A percentile compares a stretch with the other conserved stretches of the same genome.
These are phyloP conservation scores for Apocrypta bakeri DNA, from an alignment of 1,140 invertebrate genomes.

Conservation along the genomic window DNA sequence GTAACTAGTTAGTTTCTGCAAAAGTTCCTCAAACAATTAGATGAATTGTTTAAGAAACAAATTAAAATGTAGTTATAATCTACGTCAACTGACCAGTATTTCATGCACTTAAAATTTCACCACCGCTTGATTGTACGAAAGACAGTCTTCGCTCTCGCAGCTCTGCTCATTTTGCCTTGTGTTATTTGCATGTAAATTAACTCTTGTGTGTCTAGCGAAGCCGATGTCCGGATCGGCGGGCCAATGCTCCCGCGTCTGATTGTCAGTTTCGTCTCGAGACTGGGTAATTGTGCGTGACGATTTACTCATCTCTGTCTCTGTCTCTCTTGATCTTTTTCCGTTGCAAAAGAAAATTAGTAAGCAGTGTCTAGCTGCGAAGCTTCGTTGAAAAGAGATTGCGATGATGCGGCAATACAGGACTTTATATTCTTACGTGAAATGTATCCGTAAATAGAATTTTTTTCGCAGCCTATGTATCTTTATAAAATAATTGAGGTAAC, in stretches of 20 bases:
- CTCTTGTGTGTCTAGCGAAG: constrained; percentile 23
- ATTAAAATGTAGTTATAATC: no score
- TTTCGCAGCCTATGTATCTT: background rate
- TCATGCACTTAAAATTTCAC: background rate
- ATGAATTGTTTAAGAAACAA: no score
- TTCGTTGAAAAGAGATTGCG: background rate
- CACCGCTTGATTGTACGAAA: background rate
- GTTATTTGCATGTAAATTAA: constrained; percentile 46
- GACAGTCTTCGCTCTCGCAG: background rate
- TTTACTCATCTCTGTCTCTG: constrained; percentile 27
- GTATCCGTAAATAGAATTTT: background rate
- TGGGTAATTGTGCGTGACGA: constrained; percentile 45
- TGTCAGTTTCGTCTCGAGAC: constrained; percentile 44
- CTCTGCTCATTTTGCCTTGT: background rate
- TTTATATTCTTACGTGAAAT: background rate
- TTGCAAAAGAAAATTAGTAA: constrained; percentile 24
- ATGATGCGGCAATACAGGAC: background rate
- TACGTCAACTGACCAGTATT: background rate
- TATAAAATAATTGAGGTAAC: background rate
- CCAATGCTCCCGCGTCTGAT: constrained; percentile 35
- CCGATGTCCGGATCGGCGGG: background rate
- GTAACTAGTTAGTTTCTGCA: background rate
- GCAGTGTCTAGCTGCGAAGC: background rate
- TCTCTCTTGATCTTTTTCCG: background rate
- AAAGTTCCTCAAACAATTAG: background rate